These are phyloP conservation scores for Alcedo atthis DNA, from an alignment of 2,797 vertebrate genomes.

Conservation along the genomic window DNA sequence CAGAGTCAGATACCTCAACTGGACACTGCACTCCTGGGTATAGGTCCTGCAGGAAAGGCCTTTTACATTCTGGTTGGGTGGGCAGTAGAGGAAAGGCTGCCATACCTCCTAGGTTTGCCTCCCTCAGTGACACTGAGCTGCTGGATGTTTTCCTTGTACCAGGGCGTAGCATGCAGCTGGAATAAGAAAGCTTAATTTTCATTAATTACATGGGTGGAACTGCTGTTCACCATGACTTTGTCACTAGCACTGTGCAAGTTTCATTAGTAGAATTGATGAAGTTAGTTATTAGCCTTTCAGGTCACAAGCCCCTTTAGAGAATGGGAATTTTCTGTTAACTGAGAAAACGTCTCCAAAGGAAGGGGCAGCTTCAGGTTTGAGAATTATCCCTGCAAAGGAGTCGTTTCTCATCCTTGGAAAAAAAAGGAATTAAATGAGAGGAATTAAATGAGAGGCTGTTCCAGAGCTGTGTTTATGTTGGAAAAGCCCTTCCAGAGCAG, in stretches of 20 bases:
- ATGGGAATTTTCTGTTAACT: not conserved
- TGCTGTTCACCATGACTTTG: not conserved
- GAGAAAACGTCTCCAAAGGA: not conserved
- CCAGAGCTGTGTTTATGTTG: no score
- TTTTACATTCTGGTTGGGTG: rapidly evolving
- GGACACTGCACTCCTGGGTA: not conserved
- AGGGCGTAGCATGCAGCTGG: rapidly evolving
- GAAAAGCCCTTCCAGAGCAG: no score
- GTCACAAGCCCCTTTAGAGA: not conserved
- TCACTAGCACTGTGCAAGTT: not conserved
- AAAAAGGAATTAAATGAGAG: not conserved
- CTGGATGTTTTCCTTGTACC: not conserved
- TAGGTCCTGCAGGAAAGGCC: not conserved
- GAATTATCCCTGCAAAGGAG: not conserved
- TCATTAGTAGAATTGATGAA: not conserved
- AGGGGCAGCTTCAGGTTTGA: not conserved
- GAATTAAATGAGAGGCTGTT: not conserved
- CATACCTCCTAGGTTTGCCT: not conserved
- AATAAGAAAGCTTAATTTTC: not conserved
- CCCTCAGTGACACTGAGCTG: not conserved
- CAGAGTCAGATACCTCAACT: rapidly evolving
- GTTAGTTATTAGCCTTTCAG: not conserved
- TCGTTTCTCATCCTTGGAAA: not conserved
- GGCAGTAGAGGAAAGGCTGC: not conserved
- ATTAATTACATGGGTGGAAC: not conserved